Percentiles rank a stretch among this genome's conserved stretches.
These are phyloP conservation scores for Gavialis gangeticus DNA, from an alignment of 2,113 vertebrate species.

Conservation along the genomic window DNA sequence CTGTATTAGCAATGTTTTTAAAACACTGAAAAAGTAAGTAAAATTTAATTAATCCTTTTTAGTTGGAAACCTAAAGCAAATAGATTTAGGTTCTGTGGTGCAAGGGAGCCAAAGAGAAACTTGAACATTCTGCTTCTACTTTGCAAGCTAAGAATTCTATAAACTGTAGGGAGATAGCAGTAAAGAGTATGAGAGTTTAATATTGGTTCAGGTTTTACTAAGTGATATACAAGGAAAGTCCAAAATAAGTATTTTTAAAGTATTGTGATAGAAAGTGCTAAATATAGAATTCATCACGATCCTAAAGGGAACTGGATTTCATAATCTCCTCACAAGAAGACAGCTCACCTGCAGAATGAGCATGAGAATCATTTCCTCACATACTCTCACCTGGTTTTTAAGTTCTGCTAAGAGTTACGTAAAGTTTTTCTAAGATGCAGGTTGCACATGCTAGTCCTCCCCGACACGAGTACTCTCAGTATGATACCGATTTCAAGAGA, in stretches of 20 bases:
- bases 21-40: neutral
- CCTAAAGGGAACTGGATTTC: neutral
- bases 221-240: neutral
- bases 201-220: neutral
- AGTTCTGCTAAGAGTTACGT: neutral
- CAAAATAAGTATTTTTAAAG: neutral
- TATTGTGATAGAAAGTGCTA: neutral
- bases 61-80: neutral
- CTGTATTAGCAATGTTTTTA: neutral
- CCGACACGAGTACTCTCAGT: neutral
- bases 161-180: neutral
- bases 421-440: neutral
- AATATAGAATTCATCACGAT: neutral
- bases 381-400: neutral
- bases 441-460: neutral
- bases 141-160: neutral
- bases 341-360: neutral
- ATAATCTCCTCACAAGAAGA: neutral
- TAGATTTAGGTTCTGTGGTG: neutral
- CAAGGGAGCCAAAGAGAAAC: fast-evolving
- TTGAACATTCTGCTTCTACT: neutral
- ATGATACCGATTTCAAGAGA: neutral
- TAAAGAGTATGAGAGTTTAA: neutral
- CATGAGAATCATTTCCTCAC: neutral
- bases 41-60: neutral